Conservation (phyloP, 1,140 invertebrate genomes). For the Brachionus paranguensis region DNA sequence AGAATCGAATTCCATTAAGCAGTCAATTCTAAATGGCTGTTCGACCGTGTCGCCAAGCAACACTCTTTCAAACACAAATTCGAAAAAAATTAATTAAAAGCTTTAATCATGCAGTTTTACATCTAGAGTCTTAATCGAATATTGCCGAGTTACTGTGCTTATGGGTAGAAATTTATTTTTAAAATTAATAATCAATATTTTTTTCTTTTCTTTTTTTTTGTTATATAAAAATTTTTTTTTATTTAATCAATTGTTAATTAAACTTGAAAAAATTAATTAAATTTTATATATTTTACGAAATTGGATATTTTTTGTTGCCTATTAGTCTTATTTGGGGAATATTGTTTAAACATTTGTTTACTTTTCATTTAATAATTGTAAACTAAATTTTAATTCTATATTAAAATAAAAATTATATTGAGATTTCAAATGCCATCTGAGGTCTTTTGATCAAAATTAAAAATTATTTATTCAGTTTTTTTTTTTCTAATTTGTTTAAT, state of each 20-base stretch:
- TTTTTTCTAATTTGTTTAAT: too few species aligned
- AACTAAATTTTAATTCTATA: background rate
- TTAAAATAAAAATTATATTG: background rate
- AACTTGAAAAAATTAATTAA: background rate
- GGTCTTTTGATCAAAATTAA: background rate
- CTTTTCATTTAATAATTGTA: background rate
- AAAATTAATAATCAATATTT: background rate
- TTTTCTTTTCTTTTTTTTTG: background rate
- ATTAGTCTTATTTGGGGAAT: background rate
- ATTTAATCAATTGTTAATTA: constrained; percentile 28
- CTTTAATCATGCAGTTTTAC: background rate
- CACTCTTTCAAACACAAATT: background rate
- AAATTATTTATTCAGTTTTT: background rate
- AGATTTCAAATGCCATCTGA: background rate
- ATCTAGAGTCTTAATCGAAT: constrained; percentile 10
- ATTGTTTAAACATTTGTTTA: background rate
- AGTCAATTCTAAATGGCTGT: background rate
- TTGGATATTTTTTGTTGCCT: background rate
- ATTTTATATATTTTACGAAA: background rate
- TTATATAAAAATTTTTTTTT: background rate
- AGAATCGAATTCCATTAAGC: background rate
- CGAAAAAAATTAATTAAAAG: constrained; percentile 4
- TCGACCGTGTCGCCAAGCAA: background rate
- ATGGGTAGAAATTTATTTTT: background rate
- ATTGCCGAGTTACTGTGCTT: background rate